Percentiles rank a stretch among this genome's conserved stretches.
These are phyloP conservation scores for Mycteria americana DNA, from an alignment of 2,797 vertebrate species.

Conservation along the genomic window DNA sequence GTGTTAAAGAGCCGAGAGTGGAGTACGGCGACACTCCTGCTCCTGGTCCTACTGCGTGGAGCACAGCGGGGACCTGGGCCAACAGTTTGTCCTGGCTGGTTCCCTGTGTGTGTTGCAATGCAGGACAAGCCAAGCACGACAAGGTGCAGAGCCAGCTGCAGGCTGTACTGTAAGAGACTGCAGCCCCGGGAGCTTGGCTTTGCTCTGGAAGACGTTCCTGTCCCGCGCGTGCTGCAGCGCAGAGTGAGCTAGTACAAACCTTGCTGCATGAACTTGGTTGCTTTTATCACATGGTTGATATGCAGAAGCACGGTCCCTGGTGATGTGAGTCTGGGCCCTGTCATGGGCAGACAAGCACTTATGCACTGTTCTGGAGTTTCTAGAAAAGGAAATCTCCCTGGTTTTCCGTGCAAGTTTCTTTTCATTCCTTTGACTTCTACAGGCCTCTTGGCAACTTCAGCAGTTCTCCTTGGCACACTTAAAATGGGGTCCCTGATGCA, in stretches of 20 bases:
- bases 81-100: not conserved
- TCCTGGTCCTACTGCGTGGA: not conserved
- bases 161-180: rapidly evolving
- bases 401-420: not conserved
- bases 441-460: not conserved
- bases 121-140: not conserved
- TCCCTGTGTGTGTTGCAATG: rapidly evolving
- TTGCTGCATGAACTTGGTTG: rapidly evolving
- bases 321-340: too few species aligned
- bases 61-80: not conserved
- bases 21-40: not conserved
- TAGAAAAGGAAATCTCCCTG: not conserved
- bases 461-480: not conserved
- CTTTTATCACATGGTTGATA: not conserved
- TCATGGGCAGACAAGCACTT: not conserved
- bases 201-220: not conserved
- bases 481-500: not conserved
- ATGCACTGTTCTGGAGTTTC: not conserved
- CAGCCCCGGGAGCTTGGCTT: rapidly evolving
- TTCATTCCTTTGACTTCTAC: not conserved
- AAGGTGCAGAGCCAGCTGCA: not conserved
- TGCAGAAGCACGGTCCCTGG: not conserved
- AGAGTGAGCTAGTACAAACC: not conserved
- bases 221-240: too few species aligned
- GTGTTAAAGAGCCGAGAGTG: not conserved